Base-by-base conservation (phyloP, 2,113 vertebrate species). In the Corydoras sp. region DNA sequence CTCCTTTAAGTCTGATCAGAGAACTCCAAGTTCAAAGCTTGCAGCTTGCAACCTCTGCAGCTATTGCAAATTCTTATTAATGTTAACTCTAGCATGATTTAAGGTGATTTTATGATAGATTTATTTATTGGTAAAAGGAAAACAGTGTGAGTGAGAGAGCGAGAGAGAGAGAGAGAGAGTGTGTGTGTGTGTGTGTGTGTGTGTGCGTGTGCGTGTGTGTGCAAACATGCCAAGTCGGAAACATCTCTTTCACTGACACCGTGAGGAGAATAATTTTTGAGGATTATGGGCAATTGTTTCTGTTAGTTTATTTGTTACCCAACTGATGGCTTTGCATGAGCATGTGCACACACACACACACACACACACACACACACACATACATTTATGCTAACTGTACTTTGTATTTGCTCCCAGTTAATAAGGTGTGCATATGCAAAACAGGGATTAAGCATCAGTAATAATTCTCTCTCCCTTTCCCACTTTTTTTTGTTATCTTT, bases 391-490 rank as follows among this genome's bases (percentile, higher is more conserved):
- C 12, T 1, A n/a, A 10, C 8, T 31, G 5, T 51, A 66, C 63
- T 66, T 61, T 67, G 56, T 73, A 49, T 73, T 73, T 66, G 71
- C 56, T n/a, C 71, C 24, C 43, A 66, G 71, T 73, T 73, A 73
- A 73, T 73, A 64, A 61, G 61, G 71, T 67, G 64, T 67, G 71
- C 63, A 67, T 63, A 73, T 73, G 71, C 56, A 73, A 73, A 73
- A 66, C 71, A 73, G 55, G 71, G 56, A 60, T 73, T 73, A 73
- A 73, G 56, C 64, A 73, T 73, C 71, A 67, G 54, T 73, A 67
- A 73, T 75, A 64, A 55, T 30, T 14, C 31, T 51, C 74, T 62
- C 74, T 66, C 69, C 58, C 70, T 55, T 60, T 32, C 69, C 13
- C 13, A 53, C 66, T 43, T 43, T 43, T 8, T 43, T 43, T 43